Evolutionary conservation across 2,113 vertebrate genomes (phyloP).

Genomic region (Meles meles): DNA sequence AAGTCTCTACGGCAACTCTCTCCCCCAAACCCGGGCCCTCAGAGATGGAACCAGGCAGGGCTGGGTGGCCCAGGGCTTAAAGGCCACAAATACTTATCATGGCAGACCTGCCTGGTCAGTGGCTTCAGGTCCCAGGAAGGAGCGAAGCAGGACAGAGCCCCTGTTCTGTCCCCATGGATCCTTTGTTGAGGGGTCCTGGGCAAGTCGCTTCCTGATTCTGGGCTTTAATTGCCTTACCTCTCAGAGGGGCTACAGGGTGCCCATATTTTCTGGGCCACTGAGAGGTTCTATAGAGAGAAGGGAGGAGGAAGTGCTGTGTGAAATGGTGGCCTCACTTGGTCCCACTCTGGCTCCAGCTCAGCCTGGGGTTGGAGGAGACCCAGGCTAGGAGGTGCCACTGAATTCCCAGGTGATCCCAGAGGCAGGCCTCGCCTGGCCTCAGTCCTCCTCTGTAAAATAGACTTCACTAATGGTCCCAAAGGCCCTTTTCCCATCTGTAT

Average conservation of each 20-base stretch:
- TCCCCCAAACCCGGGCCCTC: neutral
- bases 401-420: neutral
- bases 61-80: neutral
- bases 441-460: neutral
- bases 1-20: neutral
- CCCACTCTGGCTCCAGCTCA: neutral
- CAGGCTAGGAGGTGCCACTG: neutral
- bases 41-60: neutral
- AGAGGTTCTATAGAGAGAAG: neutral
- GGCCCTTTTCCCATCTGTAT: constrained; percentile 20
- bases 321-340: no score
- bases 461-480: neutral
- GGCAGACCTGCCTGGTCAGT: neutral
- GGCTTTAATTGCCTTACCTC: neutral
- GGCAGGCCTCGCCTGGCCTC: neutral
- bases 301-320: neutral
- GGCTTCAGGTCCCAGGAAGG: neutral
- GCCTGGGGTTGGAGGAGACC: neutral
- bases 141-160: neutral
- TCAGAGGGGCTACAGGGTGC: neutral
- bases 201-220: neutral
- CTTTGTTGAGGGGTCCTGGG: neutral
- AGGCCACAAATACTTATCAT: neutral
- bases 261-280: neutral
- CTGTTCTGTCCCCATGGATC: neutral